Conservation (phyloP, 2,113 vertebrate species). For the Cephalophus harveyi region DNA sequence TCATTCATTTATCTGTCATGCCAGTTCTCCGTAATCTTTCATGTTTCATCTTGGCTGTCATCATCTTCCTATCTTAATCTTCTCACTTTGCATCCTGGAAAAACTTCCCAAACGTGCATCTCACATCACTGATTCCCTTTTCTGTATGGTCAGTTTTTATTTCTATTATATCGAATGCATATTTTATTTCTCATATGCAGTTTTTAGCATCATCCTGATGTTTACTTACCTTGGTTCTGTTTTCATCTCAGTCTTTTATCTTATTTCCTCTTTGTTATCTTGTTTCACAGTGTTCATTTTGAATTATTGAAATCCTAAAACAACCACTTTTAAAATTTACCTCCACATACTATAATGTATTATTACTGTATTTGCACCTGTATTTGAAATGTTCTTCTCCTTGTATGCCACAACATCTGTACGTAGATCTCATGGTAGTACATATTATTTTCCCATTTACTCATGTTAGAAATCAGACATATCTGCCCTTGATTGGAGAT, state of each 20-base stretch:
- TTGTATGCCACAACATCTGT: neutral
- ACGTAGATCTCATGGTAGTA: neutral
- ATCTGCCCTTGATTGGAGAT: neutral
- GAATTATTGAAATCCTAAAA: neutral
- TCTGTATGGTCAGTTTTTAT: neutral
- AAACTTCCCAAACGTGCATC: neutral
- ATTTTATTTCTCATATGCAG: neutral
- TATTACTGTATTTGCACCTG: neutral
- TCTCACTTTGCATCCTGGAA: neutral
- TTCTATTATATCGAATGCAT: neutral
- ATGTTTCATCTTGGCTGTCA: constrained; percentile 6
- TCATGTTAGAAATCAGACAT: neutral
- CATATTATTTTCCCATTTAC: neutral
- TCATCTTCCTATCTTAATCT: neutral
- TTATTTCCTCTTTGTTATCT: neutral
- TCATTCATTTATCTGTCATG: neutral
- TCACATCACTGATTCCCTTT: neutral
- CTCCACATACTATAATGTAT: neutral
- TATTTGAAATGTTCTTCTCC: neutral
- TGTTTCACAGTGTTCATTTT: neutral
- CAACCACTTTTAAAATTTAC: neutral
- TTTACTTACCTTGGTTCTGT: neutral
- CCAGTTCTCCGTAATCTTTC: neutral
- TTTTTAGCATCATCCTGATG: neutral
- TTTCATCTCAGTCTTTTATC: constrained; percentile 16